These are phyloP conservation scores for Lonchura striata DNA, from an alignment of 2,113 vertebrate genomes.

Conservation along the genomic window DNA sequence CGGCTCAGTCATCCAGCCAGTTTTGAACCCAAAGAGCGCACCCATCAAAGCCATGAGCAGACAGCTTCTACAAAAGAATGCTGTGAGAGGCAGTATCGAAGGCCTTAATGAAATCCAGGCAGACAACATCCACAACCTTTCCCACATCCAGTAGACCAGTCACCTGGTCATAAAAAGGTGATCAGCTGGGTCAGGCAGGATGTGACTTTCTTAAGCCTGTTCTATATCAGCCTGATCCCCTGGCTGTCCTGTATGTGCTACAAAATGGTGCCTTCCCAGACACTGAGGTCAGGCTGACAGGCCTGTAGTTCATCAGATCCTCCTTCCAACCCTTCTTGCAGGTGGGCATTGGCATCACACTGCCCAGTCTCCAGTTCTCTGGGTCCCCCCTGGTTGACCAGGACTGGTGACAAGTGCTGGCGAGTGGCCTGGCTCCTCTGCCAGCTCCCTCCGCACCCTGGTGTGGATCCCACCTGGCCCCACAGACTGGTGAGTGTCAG, in stretches of 20 bases:
- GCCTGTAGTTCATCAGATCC: neutral
- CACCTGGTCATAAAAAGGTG: neutral
- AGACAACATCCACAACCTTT: neutral
- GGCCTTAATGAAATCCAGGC: neutral
- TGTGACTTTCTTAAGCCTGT: neutral
- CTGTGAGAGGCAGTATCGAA: neutral
- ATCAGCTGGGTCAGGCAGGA: neutral
- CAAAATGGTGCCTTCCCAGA: neutral
- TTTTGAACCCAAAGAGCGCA: neutral
- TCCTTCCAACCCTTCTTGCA: neutral
- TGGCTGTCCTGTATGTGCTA: neutral
- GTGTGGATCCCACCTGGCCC: neutral
- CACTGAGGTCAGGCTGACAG: neutral
- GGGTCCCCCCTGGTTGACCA: neutral
- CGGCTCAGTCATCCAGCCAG: neutral
- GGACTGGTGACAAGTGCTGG: neutral
- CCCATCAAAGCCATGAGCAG: neutral
- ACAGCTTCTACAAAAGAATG: neutral
- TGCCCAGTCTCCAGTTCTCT: neutral
- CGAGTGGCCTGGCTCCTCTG: neutral
- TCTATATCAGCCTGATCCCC: neutral
- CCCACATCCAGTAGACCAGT: neutral
- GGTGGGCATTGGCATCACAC: neutral
- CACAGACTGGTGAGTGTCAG: neutral
- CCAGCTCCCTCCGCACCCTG: neutral